A percentile compares a stretch with the other conserved stretches of the same genome.
These are phyloP conservation scores for Thumatha senex DNA, from an alignment of 2,888 invertebrate species.

Conservation along the genomic window DNA sequence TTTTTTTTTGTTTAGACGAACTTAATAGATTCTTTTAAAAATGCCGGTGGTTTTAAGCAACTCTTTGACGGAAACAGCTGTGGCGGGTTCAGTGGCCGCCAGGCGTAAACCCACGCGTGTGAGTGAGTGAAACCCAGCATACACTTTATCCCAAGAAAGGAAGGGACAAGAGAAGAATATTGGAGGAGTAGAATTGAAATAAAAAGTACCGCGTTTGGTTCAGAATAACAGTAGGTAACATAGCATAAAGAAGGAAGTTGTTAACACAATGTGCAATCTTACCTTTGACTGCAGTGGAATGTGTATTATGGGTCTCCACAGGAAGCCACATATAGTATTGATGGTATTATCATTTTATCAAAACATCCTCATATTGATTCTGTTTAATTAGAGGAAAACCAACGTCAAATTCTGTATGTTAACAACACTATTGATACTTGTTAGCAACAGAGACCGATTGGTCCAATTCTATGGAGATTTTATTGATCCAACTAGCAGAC, in stretches of 20 bases:
- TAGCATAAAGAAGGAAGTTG: constrained; percentile 25
- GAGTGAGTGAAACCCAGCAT: constrained; percentile 40
- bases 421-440: neutral
- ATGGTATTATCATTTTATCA: neutral
- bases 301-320: neutral
- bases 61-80: constrained; percentile 63
- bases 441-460: neutral
- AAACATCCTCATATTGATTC: neutral
- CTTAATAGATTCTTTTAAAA: neutral
- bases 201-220: constrained; percentile 46
- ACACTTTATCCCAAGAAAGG: constrained; percentile 22
- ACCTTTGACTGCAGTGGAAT: too few species aligned
- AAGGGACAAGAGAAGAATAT: constrained; percentile 40
- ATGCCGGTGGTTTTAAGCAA: constrained; percentile 30
- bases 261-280: constrained; percentile 8
- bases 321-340: neutral
- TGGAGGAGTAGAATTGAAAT: constrained; percentile 46
- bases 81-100: constrained; percentile 60
- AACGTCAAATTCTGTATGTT: neutral
- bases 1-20: too few species aligned
- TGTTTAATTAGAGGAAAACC: neutral
- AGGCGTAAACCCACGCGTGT: constrained; percentile 52
- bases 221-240: constrained; percentile 49
- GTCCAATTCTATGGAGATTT: neutral
- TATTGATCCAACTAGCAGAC: neutral